phyloP scores from a whole-genome alignment of 2,113 vertebrate genomes.

The Rhipidura dahli region DNA sequence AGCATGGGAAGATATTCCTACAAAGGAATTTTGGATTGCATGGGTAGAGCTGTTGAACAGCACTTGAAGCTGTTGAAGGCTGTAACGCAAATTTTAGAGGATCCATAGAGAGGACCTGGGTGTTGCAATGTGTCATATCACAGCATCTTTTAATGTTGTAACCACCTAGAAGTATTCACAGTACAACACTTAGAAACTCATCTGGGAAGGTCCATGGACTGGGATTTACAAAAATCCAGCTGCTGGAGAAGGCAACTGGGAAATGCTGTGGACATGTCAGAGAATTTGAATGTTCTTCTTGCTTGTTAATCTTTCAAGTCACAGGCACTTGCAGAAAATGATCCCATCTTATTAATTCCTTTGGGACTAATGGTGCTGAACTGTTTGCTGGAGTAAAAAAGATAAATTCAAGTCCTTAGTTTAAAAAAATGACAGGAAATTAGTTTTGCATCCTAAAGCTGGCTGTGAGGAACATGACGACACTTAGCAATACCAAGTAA shows the following conservation, averaged over 20 bases:
- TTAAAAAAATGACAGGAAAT: not conserved
- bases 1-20: not conserved
- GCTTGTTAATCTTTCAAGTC: not conserved
- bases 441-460: not conserved
- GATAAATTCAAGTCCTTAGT: not conserved
- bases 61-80: not conserved
- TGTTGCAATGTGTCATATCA: not conserved
- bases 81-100: not conserved
- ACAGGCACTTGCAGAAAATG: not conserved
- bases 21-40: not conserved
- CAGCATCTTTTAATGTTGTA: not conserved
- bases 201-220: not conserved
- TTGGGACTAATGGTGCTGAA: not conserved
- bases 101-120: not conserved
- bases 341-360: not conserved
- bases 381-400: not conserved
- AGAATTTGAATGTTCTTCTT: not conserved
- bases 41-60: not conserved
- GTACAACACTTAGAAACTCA: not conserved
- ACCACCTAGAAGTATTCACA: not conserved
- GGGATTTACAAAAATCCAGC: not conserved
- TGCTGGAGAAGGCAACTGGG: not conserved
- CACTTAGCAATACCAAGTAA: not conserved
- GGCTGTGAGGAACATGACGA: not conserved
- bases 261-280: not conserved